phyloP scores from a whole-genome alignment of 2,797 vertebrate species.

The Sebastiscus albofasciatus region DNA sequence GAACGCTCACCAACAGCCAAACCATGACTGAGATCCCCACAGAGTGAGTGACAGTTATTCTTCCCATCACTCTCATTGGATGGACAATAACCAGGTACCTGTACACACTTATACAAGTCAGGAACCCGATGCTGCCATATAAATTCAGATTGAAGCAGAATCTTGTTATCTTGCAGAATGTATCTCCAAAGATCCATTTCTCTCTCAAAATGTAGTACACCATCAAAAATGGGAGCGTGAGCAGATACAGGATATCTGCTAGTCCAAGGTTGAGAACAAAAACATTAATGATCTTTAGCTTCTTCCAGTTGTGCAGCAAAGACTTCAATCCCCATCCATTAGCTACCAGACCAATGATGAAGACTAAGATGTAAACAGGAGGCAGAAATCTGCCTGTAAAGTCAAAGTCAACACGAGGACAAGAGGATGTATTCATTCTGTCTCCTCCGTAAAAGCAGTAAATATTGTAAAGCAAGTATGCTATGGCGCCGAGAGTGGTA shows the following conservation, averaged over 20 bases:
- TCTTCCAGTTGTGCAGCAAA: conserved; percentile 68
- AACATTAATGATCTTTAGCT: conserved; percentile 65
- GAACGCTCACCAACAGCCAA: conserved; percentile 77
- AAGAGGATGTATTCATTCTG: not conserved
- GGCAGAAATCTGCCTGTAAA: conserved; percentile 77
- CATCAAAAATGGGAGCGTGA: conserved; percentile 82
- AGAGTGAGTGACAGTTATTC: conserved; percentile 51
- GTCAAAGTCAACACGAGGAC: conserved; percentile 12
- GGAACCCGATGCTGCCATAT: conserved; percentile 88
- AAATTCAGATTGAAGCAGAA: conserved; percentile 86
- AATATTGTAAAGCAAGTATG: too few species aligned
- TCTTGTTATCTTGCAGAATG: conserved; percentile 83
- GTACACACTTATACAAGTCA: conserved; percentile 86
- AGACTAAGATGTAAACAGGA: conserved; percentile 71
- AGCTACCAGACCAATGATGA: conserved; percentile 73
- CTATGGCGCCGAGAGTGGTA: too few species aligned
- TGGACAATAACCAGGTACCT: conserved; percentile 86
- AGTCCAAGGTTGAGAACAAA: conserved; percentile 83
- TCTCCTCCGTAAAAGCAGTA: not conserved
- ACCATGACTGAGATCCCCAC: conserved; percentile 55
- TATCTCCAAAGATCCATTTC: conserved; percentile 83
- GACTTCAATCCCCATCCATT: conserved; percentile 83
- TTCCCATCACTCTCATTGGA: conserved; percentile 76
- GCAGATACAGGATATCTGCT: conserved; percentile 75
- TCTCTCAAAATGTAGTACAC: conserved; percentile 83